Base-by-base conservation (phyloP, 2,888 invertebrate species). In the Hirtodrosophila trivittata region DNA sequence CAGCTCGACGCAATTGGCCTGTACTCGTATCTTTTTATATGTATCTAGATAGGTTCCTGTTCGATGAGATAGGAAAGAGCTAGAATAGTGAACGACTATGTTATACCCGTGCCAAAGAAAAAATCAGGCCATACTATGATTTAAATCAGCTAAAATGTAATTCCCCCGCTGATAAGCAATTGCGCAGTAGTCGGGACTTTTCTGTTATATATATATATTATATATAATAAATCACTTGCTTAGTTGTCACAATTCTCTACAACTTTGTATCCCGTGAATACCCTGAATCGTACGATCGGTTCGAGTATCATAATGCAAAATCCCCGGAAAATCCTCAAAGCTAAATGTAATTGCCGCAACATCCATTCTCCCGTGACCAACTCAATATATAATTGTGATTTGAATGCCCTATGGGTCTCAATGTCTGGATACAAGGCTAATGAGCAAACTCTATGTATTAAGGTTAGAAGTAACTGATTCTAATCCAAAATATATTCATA, bases 311-410 rank as follows among this genome's bases (percentile, higher is more conserved):
- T 30, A 25, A 30, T 9, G 30, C 5, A 57, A 71, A 57, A 21
- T 57, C 65, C 70, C 75, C 65, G 5, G 6, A 32, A 28, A 35
- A 37, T 46, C 35, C 25, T 32, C 21, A 37, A 55, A 52, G 33
- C 50, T 25, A 64, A 64, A 64, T 66, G 37, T 47, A 63, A 73
- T 55, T 45, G 46, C 49, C 57, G 35, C 55, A 45, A 49, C 50
- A 65, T 35, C 38, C 62, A 60, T 38, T 62, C 56, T 75, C 54
- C 66, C 82, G 76, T 77, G 75, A 77, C 77, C 57, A 69, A 62
- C 42, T 47, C 42, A 25, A 47, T 45, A 47, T 54, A 30, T 33
- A 56, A 51, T 41, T 70, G 55, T 37, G 46, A 21, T 28, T 35
- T 6, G 6, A 30, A 18, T 28, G 35, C 50, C 16, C 16, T 35